Evolutionary conservation across 2,113 vertebrate genomes (phyloP).

Genomic region (Indri indri): DNA sequence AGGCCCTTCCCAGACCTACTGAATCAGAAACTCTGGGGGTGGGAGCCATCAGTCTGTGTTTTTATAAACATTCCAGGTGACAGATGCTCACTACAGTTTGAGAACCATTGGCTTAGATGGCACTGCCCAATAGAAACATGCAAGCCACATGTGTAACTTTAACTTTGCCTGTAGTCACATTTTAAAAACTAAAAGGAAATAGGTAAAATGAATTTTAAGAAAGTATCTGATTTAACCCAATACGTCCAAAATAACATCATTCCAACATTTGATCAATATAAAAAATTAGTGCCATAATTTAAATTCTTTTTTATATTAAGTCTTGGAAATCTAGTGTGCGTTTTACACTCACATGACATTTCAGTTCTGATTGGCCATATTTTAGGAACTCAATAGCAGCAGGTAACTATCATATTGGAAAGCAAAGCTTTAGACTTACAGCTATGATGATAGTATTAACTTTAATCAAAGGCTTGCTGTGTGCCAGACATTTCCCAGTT

Average conservation of each 20-base stretch:
- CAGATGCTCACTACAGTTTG: not conserved
- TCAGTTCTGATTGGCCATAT: not conserved
- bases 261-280: not conserved
- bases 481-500: not conserved
- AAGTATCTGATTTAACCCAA: not conserved
- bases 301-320: not conserved
- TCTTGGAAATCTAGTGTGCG: not conserved
- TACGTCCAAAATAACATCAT: not conserved
- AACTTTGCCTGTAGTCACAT: not conserved
- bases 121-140: not conserved
- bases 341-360: not conserved
- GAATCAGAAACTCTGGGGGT: not conserved
- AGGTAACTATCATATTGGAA: not conserved
- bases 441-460: not conserved
- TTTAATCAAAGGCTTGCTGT: not conserved
- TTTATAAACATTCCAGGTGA: not conserved
- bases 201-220: not conserved
- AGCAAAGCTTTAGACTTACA: not conserved
- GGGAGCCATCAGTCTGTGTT: not conserved
- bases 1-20: not conserved
- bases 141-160: not conserved
- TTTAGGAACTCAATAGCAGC: not conserved
- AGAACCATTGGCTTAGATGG: not conserved
- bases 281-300: not conserved
- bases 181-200: not conserved